A percentile compares a stretch with the other conserved stretches of the same genome.
phyloP scores from a whole-genome alignment of 2,113 vertebrate genomes.

The Edolisoma coerulescens region DNA sequence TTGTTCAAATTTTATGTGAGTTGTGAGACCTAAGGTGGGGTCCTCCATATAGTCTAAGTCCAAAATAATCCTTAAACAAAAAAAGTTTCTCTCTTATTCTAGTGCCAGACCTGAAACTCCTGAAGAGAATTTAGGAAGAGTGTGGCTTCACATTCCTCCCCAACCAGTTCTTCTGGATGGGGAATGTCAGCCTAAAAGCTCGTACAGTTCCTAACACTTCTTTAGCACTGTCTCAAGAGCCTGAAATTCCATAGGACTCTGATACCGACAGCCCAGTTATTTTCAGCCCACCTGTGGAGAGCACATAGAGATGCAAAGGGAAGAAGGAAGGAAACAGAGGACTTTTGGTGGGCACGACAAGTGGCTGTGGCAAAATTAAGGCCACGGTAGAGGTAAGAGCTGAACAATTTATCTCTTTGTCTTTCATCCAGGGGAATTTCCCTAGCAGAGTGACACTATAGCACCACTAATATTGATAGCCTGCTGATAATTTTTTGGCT shows the following conservation, averaged over 20 bases:
- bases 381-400: neutral
- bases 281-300: fast-evolving
- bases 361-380: neutral
- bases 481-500: neutral
- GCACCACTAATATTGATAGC: neutral
- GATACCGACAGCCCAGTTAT: neutral
- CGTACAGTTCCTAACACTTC: neutral
- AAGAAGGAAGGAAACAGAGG: neutral
- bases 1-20: neutral
- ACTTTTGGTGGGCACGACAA: neutral
- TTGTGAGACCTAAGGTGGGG: neutral
- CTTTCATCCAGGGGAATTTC: neutral
- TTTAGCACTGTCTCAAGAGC: neutral
- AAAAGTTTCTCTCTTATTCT: neutral
- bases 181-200: neutral
- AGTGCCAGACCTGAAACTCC: neutral
- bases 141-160: neutral
- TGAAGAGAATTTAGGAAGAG: neutral
- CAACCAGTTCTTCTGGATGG: neutral
- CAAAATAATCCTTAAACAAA: neutral
- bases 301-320: fast-evolving
- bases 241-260: neutral
- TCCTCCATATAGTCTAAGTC: neutral
- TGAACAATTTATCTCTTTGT: neutral
- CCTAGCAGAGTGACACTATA: neutral